Evolutionary conservation across 2,888 invertebrate species (phyloP).

Genomic region (Balanococcus diminutus): DNA sequence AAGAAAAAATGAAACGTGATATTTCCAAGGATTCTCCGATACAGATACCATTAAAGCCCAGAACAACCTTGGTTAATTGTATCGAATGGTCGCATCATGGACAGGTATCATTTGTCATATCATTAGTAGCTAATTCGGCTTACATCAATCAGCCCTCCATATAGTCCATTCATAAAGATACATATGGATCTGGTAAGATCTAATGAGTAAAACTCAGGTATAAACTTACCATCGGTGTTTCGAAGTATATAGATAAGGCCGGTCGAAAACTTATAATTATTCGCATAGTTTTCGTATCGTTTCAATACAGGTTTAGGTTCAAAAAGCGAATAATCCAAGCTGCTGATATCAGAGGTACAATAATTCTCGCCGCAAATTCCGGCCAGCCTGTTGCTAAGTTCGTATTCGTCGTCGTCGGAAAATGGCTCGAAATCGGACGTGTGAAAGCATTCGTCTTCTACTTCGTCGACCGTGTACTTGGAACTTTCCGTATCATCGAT

Average conservation of each 20-base stretch:
- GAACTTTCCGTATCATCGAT: conserved; percentile 30
- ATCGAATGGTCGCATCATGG: neutral
- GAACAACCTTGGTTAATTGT: conserved; percentile 21
- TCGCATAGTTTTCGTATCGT: neutral
- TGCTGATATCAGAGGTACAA: conserved; percentile 34
- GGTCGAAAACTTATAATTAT: neutral
- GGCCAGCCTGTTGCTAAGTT: neutral
- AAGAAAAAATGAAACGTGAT: conserved; percentile 37
- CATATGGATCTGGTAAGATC: neutral
- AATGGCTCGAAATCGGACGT: conserved; percentile 53
- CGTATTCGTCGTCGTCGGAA: conserved; percentile 48
- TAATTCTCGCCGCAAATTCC: neutral
- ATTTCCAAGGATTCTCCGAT: conserved; percentile 5
- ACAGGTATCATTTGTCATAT: neutral
- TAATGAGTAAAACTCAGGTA: no score
- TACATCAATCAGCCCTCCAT: neutral
- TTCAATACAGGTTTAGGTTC: conserved; percentile 6
- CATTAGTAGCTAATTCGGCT: neutral
- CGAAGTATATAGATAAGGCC: conserved; percentile 11
- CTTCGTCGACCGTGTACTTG: conserved; percentile 29
- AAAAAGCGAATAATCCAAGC: conserved; percentile 43
- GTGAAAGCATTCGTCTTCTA: conserved; percentile 52
- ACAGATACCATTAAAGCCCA: neutral
- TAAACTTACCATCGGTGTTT: neutral
- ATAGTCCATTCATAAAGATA: neutral